Evolutionary conservation across 2,888 invertebrate genomes (phyloP).

Genomic region (Lithophane ornitopus): DNA sequence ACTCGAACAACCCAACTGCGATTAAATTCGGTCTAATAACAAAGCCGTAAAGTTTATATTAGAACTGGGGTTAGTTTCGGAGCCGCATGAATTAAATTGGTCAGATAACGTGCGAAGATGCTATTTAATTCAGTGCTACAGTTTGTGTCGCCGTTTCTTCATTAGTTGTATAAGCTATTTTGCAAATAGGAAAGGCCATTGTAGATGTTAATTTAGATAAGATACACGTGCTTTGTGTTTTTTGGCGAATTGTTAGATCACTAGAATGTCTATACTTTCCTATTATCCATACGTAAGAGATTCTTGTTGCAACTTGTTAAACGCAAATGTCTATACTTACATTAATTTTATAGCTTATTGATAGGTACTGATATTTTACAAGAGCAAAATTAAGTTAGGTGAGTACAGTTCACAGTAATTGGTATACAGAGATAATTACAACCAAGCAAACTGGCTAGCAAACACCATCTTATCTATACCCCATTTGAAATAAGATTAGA

Average conservation of each 20-base stretch:
- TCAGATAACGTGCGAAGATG: slow-evolving; percentile 72
- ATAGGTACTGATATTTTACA: neutral
- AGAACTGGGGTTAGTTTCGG: slow-evolving; percentile 18
- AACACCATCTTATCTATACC: too few species aligned
- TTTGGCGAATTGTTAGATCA: slow-evolving; percentile 40
- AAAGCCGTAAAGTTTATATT: slow-evolving; percentile 44
- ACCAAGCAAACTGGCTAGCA: neutral
- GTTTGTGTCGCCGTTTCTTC: slow-evolving; percentile 70
- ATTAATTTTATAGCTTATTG: neutral
- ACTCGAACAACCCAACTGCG: slow-evolving; percentile 20
- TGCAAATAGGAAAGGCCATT: slow-evolving; percentile 66
- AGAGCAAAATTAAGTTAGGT: neutral
- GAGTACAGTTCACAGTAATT: too few species aligned
- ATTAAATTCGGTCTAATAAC: slow-evolving; percentile 46
- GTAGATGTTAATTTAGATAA: slow-evolving; percentile 48
- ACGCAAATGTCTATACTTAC: neutral
- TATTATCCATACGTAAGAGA: neutral
- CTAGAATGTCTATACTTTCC: slow-evolving; percentile 16
- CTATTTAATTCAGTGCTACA: slow-evolving; percentile 62
- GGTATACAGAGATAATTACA: neutral
- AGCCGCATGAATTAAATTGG: slow-evolving; percentile 41
- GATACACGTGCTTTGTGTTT: slow-evolving; percentile 34
- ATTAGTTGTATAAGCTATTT: slow-evolving; percentile 70
- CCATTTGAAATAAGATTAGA: too few species aligned
- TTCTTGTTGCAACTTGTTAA: neutral